A percentile compares a stretch with the other conserved stretches of the same genome.
These are phyloP conservation scores for Sisor rabdophorus DNA, from an alignment of 2,113 vertebrate species.

Conservation along the genomic window DNA sequence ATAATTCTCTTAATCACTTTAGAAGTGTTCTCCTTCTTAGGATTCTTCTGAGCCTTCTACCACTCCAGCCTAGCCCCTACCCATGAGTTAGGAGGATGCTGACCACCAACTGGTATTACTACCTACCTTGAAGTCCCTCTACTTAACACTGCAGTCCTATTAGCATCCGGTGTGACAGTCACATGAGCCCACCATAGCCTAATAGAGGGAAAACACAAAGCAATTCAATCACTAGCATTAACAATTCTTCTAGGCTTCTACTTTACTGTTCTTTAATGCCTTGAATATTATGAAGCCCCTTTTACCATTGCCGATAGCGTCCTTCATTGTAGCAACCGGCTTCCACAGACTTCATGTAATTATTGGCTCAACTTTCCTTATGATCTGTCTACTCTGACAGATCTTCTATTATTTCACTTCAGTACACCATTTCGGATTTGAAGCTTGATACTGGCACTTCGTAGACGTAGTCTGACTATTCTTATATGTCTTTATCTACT, in stretches of 20 bases:
- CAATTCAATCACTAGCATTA: neutral
- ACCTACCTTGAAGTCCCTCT: constrained; percentile 40
- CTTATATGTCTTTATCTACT: constrained; percentile 48
- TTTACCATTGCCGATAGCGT: constrained; percentile 21
- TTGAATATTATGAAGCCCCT: constrained; percentile 48
- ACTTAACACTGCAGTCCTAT: constrained; percentile 22
- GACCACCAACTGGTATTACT: constrained; percentile 4
- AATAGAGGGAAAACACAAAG: constrained; percentile 15
- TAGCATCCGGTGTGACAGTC: constrained; percentile 20
- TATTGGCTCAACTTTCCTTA: constrained; percentile 30
- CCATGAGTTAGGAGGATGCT: constrained; percentile 35
- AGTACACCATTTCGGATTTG: constrained; percentile 48
- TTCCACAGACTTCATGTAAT: constrained; percentile 25
- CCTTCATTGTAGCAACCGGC: constrained; percentile 48
- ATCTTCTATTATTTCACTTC: constrained; percentile 38
- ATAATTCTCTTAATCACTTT: constrained; percentile 55
- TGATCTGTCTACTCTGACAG: fast-evolving
- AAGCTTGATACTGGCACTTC: constrained; percentile 57
- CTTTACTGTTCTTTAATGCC: constrained; percentile 23
- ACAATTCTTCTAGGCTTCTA: constrained; percentile 19
- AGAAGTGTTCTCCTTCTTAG: constrained; percentile 47
- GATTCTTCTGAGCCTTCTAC: constrained; percentile 50
- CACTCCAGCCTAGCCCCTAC: constrained; percentile 47
- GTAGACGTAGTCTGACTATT: constrained; percentile 48
- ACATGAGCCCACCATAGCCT: constrained; percentile 47